Evolutionary conservation across 2,113 vertebrate genomes (phyloP), one percentile per base, ranked within the genome.

Genomic region (Indicator maculatus): DNA sequence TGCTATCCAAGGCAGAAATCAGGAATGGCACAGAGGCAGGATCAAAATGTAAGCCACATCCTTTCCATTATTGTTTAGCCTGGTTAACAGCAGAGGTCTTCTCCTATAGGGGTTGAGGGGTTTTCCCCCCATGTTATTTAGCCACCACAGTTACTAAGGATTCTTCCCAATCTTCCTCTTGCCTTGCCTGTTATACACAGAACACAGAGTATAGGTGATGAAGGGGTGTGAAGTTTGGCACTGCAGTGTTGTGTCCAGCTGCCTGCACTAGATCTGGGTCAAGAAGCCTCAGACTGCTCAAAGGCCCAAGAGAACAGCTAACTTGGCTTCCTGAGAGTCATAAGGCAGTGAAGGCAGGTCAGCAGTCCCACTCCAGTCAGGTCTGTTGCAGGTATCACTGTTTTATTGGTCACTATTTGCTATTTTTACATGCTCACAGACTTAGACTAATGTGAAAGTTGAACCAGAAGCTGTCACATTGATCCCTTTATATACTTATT

Each of bases 61-160:
- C 6, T 86, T 77, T 80, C 38, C 13, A 12, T 41, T 33, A 5
- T 36, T 56, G 16, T 53, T 95, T 70, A 65, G 12, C 5, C 72
- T 36, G 10, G 31, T 59, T 69, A 47, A 55, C 24, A 73, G 30
- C 20, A 88, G 31, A 63, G 11, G 3, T 3, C 30, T 80, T 86
- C 16, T 93, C 12, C 31, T 50, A 27, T 7, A 28, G 5, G 1
- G 3, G 6, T 7, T 39, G 7, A 6, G 1, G 0, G 4, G 12
- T 56, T 73, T 77, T 52, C 4, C 6, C 6, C 12, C 7, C 1
- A 0, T 2, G 0, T 45, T 76, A 11, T 64, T 73, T 53, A 65
- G 7, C 39, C 38, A 39, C 31, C 17, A 20, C 12, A 52, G 8
- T n/a, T 64, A 8, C 15, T 59, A 65, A 2, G 8, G 17, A 28